These are phyloP conservation scores for Chrysocyon brachyurus DNA, from an alignment of 2,797 vertebrate species.

Conservation along the genomic window DNA sequence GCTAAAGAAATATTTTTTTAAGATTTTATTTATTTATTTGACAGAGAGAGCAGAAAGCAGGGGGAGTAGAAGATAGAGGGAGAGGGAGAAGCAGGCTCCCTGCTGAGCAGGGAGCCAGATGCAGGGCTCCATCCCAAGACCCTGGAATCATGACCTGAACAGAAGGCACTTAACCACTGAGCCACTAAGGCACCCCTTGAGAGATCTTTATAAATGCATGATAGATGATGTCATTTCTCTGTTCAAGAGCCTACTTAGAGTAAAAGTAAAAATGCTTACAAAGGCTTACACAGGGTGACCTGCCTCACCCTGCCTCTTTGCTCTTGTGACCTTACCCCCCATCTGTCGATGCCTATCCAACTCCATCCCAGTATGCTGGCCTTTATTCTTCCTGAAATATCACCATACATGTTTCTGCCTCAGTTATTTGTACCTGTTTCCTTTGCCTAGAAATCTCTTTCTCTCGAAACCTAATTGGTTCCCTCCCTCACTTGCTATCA, in stretches of 20 bases:
- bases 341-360: neutral
- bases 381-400: neutral
- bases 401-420: neutral
- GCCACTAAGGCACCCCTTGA: neutral
- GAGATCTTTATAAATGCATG: neutral
- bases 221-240: neutral
- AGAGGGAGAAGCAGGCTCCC: no score
- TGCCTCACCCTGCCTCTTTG: neutral
- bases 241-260: neutral
- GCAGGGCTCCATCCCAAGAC: no score
- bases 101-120: no score
- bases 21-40: no score
- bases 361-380: neutral
- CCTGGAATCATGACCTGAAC: no score
- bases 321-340: neutral
- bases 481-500: neutral
- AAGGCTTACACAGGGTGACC: neutral
- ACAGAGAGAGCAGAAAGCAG: no score
- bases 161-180: no score
- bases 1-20: neutral
- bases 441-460: neutral
- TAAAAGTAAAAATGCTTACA: neutral
- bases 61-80: no score
- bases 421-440: neutral
- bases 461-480: neutral